These are phyloP conservation scores for Tetramorium bicarinatum DNA, from an alignment of 2,888 invertebrate species.

Conservation along the genomic window DNA sequence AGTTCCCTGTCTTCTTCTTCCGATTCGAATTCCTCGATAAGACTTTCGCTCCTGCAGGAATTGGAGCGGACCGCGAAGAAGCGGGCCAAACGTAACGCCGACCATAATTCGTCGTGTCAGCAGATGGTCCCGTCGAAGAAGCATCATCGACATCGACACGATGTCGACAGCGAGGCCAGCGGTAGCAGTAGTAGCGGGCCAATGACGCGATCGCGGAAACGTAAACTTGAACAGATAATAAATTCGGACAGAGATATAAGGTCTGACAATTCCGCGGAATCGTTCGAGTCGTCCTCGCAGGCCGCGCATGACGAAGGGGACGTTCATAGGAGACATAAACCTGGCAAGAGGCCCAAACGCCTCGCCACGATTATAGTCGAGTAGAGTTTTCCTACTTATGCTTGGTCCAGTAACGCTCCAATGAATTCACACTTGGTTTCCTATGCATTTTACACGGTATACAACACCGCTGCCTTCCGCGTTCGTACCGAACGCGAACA, in stretches of 20 bases:
- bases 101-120: constrained; percentile 14
- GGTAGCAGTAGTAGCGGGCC: constrained; percentile 76
- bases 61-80: constrained; percentile 63
- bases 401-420: constrained; percentile 51
- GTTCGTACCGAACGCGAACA: constrained; percentile 66
- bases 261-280: constrained; percentile 72
- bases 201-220: constrained; percentile 83
- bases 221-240: constrained; percentile 79
- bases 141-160: constrained; percentile 36
- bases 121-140: neutral
- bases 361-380: constrained; percentile 78
- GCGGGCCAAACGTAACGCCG: constrained; percentile 71
- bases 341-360: constrained; percentile 81
- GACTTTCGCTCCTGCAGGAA: constrained; percentile 54
- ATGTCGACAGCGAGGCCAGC: constrained; percentile 6
- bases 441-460: constrained; percentile 74
- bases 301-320: constrained; percentile 72
- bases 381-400: constrained; percentile 67
- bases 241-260: constrained; percentile 44
- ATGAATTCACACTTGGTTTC: constrained; percentile 63
- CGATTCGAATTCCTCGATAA: constrained; percentile 80
- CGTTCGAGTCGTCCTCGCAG: constrained; percentile 62
- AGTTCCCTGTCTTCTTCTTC: constrained; percentile 87
- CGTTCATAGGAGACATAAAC: constrained; percentile 80
- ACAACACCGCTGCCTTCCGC: constrained; percentile 69